Evolutionary conservation across 1,140 invertebrate species (phyloP).

Genomic region (Melanaphis sacchari): DNA sequence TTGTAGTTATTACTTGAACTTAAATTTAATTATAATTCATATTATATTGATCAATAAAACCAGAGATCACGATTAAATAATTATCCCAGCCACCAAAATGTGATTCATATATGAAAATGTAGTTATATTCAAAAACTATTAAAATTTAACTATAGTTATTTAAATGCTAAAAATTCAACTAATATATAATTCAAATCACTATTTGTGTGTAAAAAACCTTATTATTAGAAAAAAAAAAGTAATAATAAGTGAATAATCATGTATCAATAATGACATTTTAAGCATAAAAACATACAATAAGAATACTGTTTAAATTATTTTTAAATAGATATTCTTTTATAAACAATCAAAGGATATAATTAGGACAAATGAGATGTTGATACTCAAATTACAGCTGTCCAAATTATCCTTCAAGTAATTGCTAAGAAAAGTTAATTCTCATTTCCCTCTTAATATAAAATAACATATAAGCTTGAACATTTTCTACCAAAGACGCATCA

Average conservation of each 20-base stretch:
- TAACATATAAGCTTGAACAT: constrained; percentile 86
- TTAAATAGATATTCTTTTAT: constrained; percentile 41
- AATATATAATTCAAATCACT: background rate
- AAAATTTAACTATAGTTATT: constrained; percentile 1
- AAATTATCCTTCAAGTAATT: background rate
- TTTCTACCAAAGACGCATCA: constrained; percentile 73
- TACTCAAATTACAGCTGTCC: background rate
- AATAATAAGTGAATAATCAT: background rate
- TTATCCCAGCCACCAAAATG: constrained; percentile 17
- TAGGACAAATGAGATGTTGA: background rate
- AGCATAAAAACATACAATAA: constrained; percentile 38
- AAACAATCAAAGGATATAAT: background rate
- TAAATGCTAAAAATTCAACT: constrained; percentile 14
- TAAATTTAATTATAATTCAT: background rate
- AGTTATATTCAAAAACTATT: no score
- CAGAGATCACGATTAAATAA: constrained; percentile 39
- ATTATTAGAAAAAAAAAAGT: background rate
- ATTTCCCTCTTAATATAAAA: constrained; percentile 80
- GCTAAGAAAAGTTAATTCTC: background rate
- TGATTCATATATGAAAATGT: background rate
- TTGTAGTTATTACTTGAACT: background rate
- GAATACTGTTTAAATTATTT: constrained; percentile 42
- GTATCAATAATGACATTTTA: background rate
- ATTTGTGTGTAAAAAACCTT: constrained; percentile 23
- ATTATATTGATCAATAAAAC: constrained; percentile 30